Conservation (phyloP, 2,113 vertebrate species). For the Pagrus major region DNA sequence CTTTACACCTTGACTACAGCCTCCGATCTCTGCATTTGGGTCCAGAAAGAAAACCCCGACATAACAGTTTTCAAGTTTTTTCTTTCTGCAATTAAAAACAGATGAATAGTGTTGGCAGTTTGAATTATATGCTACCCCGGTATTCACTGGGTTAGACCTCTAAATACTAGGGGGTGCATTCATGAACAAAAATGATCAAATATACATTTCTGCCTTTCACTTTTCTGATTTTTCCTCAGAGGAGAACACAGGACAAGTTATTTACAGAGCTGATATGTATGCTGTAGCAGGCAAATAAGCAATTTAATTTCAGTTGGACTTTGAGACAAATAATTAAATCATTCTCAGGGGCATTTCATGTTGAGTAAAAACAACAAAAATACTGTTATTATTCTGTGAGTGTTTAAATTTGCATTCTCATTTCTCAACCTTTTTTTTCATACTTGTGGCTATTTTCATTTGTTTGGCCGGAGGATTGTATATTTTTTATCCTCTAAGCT, state of each 20-base stretch:
- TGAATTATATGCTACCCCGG: not conserved
- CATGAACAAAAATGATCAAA: not conserved
- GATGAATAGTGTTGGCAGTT: not conserved
- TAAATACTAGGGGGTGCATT: not conserved
- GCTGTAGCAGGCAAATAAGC: not conserved
- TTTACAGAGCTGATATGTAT: not conserved
- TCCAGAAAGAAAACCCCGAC: too few relatives aligned
- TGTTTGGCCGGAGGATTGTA: not conserved
- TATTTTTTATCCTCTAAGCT: not conserved
- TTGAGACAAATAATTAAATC: not conserved
- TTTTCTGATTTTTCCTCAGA: not conserved
- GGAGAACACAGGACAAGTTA: not conserved
- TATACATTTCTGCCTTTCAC: not conserved
- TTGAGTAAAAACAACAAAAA: not conserved
- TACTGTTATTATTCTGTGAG: constrained; percentile 5
- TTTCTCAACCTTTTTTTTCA: not conserved
- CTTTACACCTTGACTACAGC: too few relatives aligned
- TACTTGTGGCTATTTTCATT: not conserved
- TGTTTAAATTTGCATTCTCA: constrained; percentile 12
- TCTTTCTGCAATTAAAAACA: not conserved
- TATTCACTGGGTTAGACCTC: not conserved
- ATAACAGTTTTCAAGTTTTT: too few relatives aligned
- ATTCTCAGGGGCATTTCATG: constrained; percentile 8
- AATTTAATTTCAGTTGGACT: not conserved
- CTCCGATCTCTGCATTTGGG: too few relatives aligned